Percentiles rank a stretch among this genome's conserved stretches.
Evolutionary conservation across 1,140 invertebrate species (phyloP).

Genomic region (Neodiprion pinetum): DNA sequence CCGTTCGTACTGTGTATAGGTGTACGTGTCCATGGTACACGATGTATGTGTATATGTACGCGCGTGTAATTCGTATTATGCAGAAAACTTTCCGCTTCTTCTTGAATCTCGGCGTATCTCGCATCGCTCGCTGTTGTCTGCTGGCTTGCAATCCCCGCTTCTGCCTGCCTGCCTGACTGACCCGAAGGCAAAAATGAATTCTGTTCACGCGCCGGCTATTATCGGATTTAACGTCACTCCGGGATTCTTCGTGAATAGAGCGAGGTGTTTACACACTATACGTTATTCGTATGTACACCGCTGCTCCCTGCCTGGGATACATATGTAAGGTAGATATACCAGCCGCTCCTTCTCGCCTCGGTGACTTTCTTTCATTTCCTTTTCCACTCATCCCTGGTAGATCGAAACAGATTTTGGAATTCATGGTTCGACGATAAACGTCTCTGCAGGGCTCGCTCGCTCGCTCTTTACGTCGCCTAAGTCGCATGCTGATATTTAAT

Average conservation of each 20-base stretch:
- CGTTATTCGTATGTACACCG: background rate
- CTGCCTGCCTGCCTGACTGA: background rate
- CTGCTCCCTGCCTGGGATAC: background rate
- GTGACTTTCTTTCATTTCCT: background rate
- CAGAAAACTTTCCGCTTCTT: too few relatives aligned
- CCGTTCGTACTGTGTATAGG: too few relatives aligned
- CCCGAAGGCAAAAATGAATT: background rate
- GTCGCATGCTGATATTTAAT: too few relatives aligned
- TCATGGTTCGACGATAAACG: too few relatives aligned
- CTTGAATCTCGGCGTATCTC: too few relatives aligned
- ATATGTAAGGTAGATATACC: background rate
- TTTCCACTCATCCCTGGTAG: background rate
- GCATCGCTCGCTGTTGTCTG: background rate
- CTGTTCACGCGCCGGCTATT: background rate
- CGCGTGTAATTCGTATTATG: too few relatives aligned
- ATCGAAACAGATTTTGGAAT: too few relatives aligned
- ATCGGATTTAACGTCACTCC: constrained; percentile 1
- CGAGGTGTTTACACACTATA: background rate
- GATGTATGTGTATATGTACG: too few relatives aligned
- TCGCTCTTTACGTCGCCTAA: too few relatives aligned
- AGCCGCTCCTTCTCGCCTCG: background rate
- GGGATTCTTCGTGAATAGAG: background rate
- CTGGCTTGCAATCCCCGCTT: background rate
- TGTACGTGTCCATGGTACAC: too few relatives aligned
- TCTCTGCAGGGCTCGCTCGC: too few relatives aligned